Evolutionary conservation across 2,113 vertebrate genomes (phyloP).

Genomic region (Rhinogobius similis): DNA sequence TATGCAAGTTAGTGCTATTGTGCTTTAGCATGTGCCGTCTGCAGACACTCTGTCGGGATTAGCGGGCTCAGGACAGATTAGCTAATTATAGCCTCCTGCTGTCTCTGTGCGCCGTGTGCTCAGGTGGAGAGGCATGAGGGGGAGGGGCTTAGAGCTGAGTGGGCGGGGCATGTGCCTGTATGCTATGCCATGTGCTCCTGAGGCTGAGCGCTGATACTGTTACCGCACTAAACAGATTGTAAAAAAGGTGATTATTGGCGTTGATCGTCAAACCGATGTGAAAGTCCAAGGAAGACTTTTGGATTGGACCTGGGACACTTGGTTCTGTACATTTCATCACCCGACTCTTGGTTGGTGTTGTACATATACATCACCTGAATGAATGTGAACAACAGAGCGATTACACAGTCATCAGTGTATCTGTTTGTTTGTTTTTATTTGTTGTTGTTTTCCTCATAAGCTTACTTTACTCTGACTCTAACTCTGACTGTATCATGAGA

Average conservation of each 20-base stretch:
- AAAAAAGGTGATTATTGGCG: neutral
- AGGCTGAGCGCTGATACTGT: neutral
- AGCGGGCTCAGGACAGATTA: slow-evolving; percentile 5
- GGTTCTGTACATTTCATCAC: neutral
- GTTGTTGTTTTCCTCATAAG: neutral
- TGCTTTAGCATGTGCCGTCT: slow-evolving; percentile 3
- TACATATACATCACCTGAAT: too few relatives aligned
- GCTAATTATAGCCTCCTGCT: neutral
- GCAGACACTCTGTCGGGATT: slow-evolving; percentile 2
- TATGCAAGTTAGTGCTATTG: neutral
- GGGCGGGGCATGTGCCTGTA: neutral
- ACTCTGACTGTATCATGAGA: neutral
- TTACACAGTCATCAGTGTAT: neutral
- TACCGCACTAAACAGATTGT: neutral
- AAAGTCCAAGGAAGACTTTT: neutral
- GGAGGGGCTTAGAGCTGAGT: neutral
- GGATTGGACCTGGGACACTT: neutral
- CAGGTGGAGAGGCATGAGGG: slow-evolving; percentile 7
- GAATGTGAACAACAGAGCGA: neutral
- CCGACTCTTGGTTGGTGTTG: too few relatives aligned
- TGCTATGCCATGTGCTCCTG: neutral
- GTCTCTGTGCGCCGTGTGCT: neutral
- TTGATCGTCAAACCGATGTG: neutral
- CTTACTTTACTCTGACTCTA: neutral
- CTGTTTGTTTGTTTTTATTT: neutral